Conservation (phyloP, 2,888 invertebrate genomes). For the Drosophila niveifrons region DNA sequence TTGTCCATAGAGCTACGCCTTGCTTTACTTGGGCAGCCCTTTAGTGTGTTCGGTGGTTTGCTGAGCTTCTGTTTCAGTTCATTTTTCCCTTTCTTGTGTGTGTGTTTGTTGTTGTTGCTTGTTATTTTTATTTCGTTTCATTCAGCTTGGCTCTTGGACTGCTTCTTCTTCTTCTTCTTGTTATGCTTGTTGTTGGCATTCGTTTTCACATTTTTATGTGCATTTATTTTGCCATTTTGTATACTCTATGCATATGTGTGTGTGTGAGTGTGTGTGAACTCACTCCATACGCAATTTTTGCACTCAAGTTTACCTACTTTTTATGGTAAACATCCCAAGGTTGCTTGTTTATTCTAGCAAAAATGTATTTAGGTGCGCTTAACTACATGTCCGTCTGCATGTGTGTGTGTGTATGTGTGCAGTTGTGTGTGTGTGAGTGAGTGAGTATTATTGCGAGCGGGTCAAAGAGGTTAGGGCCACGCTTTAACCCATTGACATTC, state of each 20-base stretch:
- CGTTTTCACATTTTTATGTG: slow-evolving; percentile 75
- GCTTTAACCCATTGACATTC: slow-evolving; percentile 34
- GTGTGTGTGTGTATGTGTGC: slow-evolving; percentile 14
- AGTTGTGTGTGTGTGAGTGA: slow-evolving; percentile 8
- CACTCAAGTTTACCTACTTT: slow-evolving; percentile 82
- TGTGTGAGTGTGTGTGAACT: slow-evolving; percentile 40
- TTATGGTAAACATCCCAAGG: slow-evolving; percentile 81
- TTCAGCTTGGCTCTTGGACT: slow-evolving; percentile 36
- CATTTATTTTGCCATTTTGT: slow-evolving; percentile 73
- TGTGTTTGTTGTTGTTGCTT: slow-evolving; percentile 72
- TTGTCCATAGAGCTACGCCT: not conserved
- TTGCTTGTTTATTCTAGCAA: slow-evolving; percentile 82
- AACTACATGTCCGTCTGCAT: slow-evolving; percentile 62
- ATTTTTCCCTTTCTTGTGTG: slow-evolving; percentile 61
- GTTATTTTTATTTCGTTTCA: slow-evolving; percentile 55
- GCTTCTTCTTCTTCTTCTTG: slow-evolving; percentile 13
- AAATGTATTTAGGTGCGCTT: slow-evolving; percentile 81
- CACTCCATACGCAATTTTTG: slow-evolving; percentile 74
- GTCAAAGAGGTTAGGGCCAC: slow-evolving; percentile 43
- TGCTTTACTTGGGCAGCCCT: slow-evolving; percentile 34
- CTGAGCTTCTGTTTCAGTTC: slow-evolving; percentile 50
- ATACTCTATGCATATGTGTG: slow-evolving; percentile 24
- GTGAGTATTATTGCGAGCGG: slow-evolving; percentile 2
- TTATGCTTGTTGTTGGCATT: slow-evolving; percentile 36
- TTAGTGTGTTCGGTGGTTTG: slow-evolving; percentile 59